A percentile compares a stretch with the other conserved stretches of the same genome.
phyloP scores from a whole-genome alignment of 2,797 vertebrate species.

The Phaenicophaeus curvirostris region DNA sequence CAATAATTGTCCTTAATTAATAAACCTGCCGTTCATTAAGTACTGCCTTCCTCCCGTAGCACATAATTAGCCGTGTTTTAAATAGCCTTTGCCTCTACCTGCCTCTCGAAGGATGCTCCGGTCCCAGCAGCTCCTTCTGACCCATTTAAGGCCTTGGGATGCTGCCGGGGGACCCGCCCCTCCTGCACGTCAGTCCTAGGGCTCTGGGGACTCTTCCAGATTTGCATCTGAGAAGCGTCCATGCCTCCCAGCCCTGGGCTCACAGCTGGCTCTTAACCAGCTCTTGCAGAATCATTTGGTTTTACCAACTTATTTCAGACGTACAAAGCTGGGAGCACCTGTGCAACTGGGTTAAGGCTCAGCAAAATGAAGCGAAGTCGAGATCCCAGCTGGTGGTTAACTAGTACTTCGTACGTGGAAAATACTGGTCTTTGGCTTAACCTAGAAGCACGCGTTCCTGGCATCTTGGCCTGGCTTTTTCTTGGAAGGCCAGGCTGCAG shows the following conservation, averaged over 20 bases:
- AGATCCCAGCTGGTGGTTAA: neutral
- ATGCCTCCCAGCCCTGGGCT: neutral
- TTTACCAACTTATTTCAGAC: neutral
- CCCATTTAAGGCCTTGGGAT: accelerated
- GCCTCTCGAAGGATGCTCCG: accelerated
- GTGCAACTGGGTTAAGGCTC: neutral
- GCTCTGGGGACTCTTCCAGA: accelerated
- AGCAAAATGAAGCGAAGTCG: accelerated
- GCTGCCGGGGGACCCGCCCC: neutral
- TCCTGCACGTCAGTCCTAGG: accelerated
- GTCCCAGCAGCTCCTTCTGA: neutral
- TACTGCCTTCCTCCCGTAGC: neutral
- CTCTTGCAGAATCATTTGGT: neutral
- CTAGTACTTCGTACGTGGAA: neutral
- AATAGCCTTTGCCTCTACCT: neutral
- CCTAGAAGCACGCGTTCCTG: accelerated
- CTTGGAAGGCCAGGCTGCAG: neutral
- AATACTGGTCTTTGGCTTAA: neutral
- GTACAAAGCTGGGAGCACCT: accelerated
- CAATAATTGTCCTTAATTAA: neutral
- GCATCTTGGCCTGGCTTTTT: neutral
- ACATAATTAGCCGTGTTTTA: neutral
- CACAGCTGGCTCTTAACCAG: neutral
- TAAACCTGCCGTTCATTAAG: neutral
- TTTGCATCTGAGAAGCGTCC: accelerated